Percentiles rank a stretch among this genome's conserved stretches.
Conservation (phyloP, 2,888 invertebrate species). For the Sphaeridia pumilis region DNA sequence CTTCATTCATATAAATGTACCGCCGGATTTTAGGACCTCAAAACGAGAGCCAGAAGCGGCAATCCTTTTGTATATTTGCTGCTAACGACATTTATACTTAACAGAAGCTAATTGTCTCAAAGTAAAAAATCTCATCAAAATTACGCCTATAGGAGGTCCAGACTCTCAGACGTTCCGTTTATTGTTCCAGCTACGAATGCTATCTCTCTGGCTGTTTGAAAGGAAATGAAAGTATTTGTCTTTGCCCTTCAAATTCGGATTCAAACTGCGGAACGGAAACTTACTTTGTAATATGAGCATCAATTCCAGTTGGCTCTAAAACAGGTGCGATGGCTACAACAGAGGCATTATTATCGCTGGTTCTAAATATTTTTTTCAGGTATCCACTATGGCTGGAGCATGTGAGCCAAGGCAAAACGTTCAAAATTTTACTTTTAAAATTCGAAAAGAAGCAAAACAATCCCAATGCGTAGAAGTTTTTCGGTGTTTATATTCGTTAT, state of each 20-base stretch:
- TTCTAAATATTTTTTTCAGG: too few relatives aligned
- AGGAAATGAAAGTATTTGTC: slow-evolving; percentile 21
- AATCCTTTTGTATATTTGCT: too few relatives aligned
- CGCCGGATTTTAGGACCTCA: too few relatives aligned
- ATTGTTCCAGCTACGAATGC: background rate
- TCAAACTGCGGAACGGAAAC: slow-evolving; percentile 25
- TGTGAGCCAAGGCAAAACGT: background rate
- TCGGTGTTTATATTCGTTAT: too few relatives aligned
- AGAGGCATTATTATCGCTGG: too few relatives aligned
- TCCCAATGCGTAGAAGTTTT: too few relatives aligned
- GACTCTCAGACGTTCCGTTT: slow-evolving; percentile 7
- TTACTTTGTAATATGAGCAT: too few relatives aligned
- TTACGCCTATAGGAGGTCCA: slow-evolving; percentile 35
- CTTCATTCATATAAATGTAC: too few relatives aligned
- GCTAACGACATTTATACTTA: too few relatives aligned
- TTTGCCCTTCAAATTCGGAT: slow-evolving; percentile 1
- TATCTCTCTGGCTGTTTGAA: slow-evolving; percentile 10
- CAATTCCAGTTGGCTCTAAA: too few relatives aligned
- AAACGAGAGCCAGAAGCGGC: too few relatives aligned
- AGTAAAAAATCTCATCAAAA: slow-evolving; percentile 29
- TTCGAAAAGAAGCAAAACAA: background rate
- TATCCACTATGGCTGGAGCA: background rate
- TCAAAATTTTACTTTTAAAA: background rate
- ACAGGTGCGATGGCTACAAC: too few relatives aligned
- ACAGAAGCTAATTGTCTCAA: slow-evolving; percentile 30